Base-by-base conservation (phyloP, 2,797 vertebrate genomes). In the Labroides dimidiatus region DNA sequence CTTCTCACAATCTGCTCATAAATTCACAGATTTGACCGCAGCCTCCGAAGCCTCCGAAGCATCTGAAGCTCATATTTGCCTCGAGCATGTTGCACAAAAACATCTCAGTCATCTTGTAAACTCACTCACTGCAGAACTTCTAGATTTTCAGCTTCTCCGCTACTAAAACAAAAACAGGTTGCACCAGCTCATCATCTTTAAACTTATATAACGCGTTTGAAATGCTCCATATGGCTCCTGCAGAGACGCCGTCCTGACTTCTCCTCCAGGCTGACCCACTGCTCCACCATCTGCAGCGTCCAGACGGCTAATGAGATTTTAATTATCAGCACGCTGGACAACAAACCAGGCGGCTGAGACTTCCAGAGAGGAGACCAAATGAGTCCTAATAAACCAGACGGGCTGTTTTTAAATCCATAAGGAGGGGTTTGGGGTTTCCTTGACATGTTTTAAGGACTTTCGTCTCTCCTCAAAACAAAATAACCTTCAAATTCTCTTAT, bases 231-330 rank as follows among this genome's bases (percentile, higher is more conserved):
- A 33, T 64, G 76, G 12, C 55, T 47, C 54, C 59, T 55, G 53
- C 0, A 7, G 36, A 1, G 45, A 56, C 10, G 13, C 8, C 33
- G 1, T 3, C 36, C 65, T 63, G 39, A 33, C n/a, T 15, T 30
- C 61, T 9, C 41, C 36, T 15, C 5, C 17, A 10, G 16, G 56
- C 53, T 1, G 27, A 6, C 0, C n/a, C 15, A 11, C 10, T 37
- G 56, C 20, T 61, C 63, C 13, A 24, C 72, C 69, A 72, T 61
- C 72, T 70, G 77, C 64, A 24, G 23, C 10, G 10, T 14, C 64
- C 54, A 79, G 54, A 55, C 61, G 20, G 64, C 63, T 69, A 75
- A 82, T 62, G 49, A 44, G 81, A 82, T 80, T 78, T 69, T 39
- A 64, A 76, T 75, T 37, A 69, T 43, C 39, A 42, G 13, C 37